Conservation (phyloP, 2,113 vertebrate genomes). For the Heterocephalus glaber region DNA sequence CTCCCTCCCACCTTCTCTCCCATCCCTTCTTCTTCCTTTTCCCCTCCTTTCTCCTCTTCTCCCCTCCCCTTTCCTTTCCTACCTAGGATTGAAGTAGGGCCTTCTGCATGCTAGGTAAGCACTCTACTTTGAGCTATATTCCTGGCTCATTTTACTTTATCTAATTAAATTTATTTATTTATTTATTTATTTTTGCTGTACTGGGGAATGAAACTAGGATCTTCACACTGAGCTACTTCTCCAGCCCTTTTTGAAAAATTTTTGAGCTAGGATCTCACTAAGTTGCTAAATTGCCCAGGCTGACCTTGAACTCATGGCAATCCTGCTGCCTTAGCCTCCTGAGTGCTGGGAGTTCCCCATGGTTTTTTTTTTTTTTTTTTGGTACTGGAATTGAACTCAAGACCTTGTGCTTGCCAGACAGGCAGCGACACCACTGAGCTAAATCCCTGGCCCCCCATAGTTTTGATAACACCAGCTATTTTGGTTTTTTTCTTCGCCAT, state of each 20-base stretch:
- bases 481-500: slow-evolving; percentile 20
- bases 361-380: too few relatives aligned
- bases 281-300: too few relatives aligned
- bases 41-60: neutral
- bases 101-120: neutral
- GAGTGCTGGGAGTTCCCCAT: neutral
- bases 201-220: neutral
- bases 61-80: neutral
- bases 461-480: slow-evolving; percentile 1
- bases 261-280: too few relatives aligned
- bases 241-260: neutral
- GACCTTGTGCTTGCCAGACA: too few relatives aligned
- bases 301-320: neutral
- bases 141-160: neutral
- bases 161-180: neutral
- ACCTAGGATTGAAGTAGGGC: neutral
- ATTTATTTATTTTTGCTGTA: neutral
- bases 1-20: too few relatives aligned
- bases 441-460: too few relatives aligned
- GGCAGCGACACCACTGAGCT: too few relatives aligned
- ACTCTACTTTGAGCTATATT: neutral
- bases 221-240: neutral
- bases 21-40: too few relatives aligned
- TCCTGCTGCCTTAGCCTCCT: neutral
- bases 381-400: too few relatives aligned